Base-by-base conservation (phyloP, 2,113 vertebrate genomes). In the Pungitius pungitius region DNA sequence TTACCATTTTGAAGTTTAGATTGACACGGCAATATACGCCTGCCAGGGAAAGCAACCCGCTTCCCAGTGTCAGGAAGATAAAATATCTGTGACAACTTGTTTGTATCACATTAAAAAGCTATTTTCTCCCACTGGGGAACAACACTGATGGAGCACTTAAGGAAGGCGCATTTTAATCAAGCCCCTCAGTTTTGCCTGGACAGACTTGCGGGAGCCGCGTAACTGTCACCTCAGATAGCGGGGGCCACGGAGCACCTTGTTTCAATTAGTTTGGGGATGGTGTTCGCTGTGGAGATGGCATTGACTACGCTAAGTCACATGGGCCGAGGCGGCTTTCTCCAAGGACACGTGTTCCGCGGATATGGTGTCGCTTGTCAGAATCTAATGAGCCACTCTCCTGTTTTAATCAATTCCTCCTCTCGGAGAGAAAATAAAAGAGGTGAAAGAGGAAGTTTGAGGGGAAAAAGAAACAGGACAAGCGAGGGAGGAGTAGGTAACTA, bases 311-410 rank as follows among this genome's bases (percentile, higher is more conserved):
- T 51, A 17, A 77, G 75, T 66, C 82, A 69, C 85, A 45, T 69
- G 78, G 71, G 75, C 75, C 47, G 18, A 37, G 72, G 39, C 45
- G n/a, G 84, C 69, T 78, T 73, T 39, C 74, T 83, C 80, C 78
- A 69, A 89, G 86, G 87, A 88, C 88, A 35, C 30, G 63, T 74
- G 83, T 83, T 87, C 78, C 69, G 73, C 84, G 86, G 85, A 88
- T 78, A 78, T 76, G 77, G 80, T 73, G 90, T 88, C 78, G 63
- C 86, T 83, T 85, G 89, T 90, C 86, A 80, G 67, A 80, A 85
- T 90, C 86, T 88, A 91, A 92, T 90, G 85, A 92, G 86, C 63
- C 74, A 13, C 81, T 83, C 77, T 83, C 77, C 70, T 39, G 69
- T 82, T 89, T 92, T 91, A 91, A 92, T 92, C 88, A 84, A 73